phyloP scores from a whole-genome alignment of 2,113 vertebrate species.

The Dipodomys spectabilis region DNA sequence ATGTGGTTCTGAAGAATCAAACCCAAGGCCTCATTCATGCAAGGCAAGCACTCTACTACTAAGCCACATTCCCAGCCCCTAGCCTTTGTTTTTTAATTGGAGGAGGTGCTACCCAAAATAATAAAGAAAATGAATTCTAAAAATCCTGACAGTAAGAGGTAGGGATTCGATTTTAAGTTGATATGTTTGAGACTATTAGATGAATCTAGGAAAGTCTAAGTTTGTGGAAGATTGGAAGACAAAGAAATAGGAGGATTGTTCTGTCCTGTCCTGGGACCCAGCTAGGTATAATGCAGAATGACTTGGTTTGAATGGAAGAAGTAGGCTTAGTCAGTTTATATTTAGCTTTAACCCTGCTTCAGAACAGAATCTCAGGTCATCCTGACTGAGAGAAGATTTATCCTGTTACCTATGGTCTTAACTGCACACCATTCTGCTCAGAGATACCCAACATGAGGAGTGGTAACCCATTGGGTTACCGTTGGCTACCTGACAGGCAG shows the following conservation, averaged over 20 bases:
- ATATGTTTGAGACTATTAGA: background rate
- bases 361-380: background rate
- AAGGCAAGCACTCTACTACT: too few relatives aligned
- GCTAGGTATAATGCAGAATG: background rate
- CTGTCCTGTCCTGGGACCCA: background rate
- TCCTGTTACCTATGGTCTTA: background rate
- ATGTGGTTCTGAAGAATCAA: too few relatives aligned
- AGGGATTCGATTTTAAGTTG: background rate
- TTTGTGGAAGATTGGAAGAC: conserved; percentile 16
- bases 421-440: background rate
- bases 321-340: background rate
- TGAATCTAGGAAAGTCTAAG: background rate
- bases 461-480: too few relatives aligned
- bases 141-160: background rate
- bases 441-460: background rate
- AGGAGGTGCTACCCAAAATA: conserved; percentile 5
- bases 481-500: background rate
- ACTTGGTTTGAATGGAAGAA: background rate
- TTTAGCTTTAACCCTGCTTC: background rate
- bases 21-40: too few relatives aligned
- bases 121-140: conserved; percentile 19
- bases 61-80: too few relatives aligned
- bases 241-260: conserved; percentile 14
- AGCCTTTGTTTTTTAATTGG: conserved; percentile 50
- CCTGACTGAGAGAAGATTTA: background rate